Conservation (phyloP, 1,140 invertebrate species). For the Orius insidiosus region DNA sequence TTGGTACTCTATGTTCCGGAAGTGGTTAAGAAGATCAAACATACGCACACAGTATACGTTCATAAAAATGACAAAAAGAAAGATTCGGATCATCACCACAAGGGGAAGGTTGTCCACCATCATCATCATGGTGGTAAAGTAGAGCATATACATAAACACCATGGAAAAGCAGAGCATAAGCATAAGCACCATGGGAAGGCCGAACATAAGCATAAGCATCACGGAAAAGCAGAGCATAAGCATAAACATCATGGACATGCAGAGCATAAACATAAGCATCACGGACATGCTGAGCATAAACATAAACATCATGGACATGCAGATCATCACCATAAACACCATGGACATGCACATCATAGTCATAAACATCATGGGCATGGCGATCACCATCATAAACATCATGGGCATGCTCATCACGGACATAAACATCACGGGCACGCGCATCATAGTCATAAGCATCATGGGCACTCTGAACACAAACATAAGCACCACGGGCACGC, state of each 20-base stretch:
- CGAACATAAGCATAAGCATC: slow-evolving; percentile 3
- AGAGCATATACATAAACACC: background rate
- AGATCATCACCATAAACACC: slow-evolving; percentile 1
- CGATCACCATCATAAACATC: background rate
- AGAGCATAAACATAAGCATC: slow-evolving; percentile 3
- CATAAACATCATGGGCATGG: slow-evolving; percentile 3
- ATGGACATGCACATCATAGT: slow-evolving; percentile 7
- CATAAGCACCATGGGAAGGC: slow-evolving; percentile 8
- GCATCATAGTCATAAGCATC: background rate
- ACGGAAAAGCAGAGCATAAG: background rate
- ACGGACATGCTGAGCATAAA: slow-evolving; percentile 6
- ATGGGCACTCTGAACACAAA: background rate
- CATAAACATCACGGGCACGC: background rate
- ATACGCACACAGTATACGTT: slow-evolving; percentile 10
- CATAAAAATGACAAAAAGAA: slow-evolving; percentile 3
- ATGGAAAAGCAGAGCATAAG: background rate
- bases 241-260: slow-evolving; percentile 4
- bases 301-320: slow-evolving; percentile 5
- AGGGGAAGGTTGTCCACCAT: slow-evolving; percentile 1
- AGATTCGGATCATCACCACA: slow-evolving; percentile 3
- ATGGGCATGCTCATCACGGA: background rate
- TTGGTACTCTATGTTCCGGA: slow-evolving; percentile 8
- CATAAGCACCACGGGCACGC: background rate
- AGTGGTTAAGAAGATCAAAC: slow-evolving; percentile 9
- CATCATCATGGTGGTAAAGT: background rate